Conservation (phyloP, 2,113 vertebrate species). For the Carassius gibelio region DNA sequence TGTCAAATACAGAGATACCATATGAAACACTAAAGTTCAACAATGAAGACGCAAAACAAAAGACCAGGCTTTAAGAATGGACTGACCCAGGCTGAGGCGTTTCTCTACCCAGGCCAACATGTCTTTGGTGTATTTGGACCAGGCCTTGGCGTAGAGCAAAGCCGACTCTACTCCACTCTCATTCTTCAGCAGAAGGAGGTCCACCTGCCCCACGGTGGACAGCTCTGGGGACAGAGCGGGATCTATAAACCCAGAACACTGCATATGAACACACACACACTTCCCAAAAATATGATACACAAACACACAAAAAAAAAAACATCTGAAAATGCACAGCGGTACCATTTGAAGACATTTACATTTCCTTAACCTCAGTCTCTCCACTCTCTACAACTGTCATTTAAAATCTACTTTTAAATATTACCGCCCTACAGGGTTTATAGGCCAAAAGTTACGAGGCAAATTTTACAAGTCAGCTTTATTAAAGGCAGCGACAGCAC, state of each 20-base stretch:
- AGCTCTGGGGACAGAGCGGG: conserved; percentile 72
- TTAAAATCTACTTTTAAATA: conserved; percentile 6
- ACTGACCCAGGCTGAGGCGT: conserved; percentile 91
- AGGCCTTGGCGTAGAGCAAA: conserved; percentile 92
- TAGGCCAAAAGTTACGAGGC: conserved; percentile 8
- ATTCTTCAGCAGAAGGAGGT: conserved; percentile 84
- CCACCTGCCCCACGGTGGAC: conserved; percentile 86
- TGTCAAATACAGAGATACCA: conserved; percentile 62
- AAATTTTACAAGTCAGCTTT: conserved; percentile 12
- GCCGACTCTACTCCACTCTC: conserved; percentile 91
- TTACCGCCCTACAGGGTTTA: background rate
- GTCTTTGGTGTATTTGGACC: conserved; percentile 96
- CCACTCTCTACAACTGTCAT: background rate
- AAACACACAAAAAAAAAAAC: background rate
- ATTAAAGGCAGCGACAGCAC: conserved; percentile 9
- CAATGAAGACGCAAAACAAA: background rate
- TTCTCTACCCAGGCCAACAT: conserved; percentile 93
- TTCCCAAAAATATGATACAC: background rate
- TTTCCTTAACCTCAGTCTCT: background rate
- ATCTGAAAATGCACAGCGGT: background rate
- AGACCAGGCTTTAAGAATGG: background rate
- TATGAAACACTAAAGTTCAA: background rate
- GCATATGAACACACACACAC: too few relatives aligned
- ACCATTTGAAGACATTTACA: background rate
- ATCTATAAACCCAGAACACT: conserved; percentile 51